phyloP scores from a whole-genome alignment of 2,888 invertebrate genomes.

The Hirtodrosophila histrioides region DNA sequence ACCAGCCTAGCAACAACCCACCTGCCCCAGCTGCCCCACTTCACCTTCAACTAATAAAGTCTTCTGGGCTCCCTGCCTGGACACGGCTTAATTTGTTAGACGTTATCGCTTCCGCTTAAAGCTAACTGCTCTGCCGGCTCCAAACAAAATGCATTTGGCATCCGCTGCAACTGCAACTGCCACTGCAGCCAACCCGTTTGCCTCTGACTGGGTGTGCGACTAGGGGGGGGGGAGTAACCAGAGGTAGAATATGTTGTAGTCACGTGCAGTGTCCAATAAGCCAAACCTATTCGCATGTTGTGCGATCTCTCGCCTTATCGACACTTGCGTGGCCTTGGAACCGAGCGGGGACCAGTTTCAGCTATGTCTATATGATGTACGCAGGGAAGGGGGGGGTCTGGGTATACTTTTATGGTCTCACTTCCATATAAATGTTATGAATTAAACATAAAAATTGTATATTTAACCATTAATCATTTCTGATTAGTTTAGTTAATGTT shows the following conservation, averaged over 20 bases:
- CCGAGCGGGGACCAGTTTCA: conserved; percentile 2
- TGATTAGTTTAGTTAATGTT: no score
- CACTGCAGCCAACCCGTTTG: conserved; percentile 33
- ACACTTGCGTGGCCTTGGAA: conserved; percentile 48
- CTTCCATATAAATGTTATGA: background rate
- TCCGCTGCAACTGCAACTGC: conserved; percentile 24
- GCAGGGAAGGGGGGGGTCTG: background rate
- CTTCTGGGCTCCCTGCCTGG: conserved; percentile 48
- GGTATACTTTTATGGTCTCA: no score
- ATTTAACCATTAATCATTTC: no score
- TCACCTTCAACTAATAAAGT: conserved; percentile 58
- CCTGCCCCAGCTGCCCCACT: background rate
- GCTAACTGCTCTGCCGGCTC: conserved; percentile 48
- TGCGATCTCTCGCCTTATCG: conserved; percentile 58
- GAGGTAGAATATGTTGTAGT: conserved; percentile 41
- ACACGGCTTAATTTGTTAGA: conserved; percentile 79
- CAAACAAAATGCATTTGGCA: conserved; percentile 62
- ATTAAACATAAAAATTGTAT: no score
- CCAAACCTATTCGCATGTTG: conserved; percentile 73
- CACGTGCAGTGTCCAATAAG: conserved; percentile 71
- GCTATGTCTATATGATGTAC: conserved; percentile 5
- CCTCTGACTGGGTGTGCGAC: background rate
- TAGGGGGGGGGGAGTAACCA: background rate
- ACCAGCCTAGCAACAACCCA: background rate
- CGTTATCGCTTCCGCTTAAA: conserved; percentile 75